These are phyloP conservation scores for Hippasteria phrygiana DNA, from an alignment of 53 echinoderm and acorn worm genomes.

Conservation along the genomic window DNA sequence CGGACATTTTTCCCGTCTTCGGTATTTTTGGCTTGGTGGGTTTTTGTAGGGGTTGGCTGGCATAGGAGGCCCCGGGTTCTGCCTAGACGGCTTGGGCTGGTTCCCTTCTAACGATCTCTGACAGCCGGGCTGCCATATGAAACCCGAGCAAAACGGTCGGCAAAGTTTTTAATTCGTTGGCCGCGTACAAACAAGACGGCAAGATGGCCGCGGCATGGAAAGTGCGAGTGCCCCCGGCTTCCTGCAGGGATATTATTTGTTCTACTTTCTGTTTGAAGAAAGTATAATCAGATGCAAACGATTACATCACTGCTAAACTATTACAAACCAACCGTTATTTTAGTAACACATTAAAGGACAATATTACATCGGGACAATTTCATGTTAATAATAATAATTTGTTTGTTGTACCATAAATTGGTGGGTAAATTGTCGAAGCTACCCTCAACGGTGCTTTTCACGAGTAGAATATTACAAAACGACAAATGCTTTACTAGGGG, in stretches of 20 bases:
- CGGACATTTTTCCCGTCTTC: neutral
- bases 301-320: neutral
- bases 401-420: too few relatives aligned
- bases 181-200: slow-evolving; percentile 26
- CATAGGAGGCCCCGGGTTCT: neutral
- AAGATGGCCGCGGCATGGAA: slow-evolving; percentile 54
- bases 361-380: too few relatives aligned
- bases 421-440: too few relatives aligned
- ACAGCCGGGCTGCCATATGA: slow-evolving; percentile 53
- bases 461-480: too few relatives aligned
- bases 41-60: neutral
- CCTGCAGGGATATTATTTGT: slow-evolving; percentile 7
- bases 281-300: neutral
- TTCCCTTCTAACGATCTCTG: slow-evolving; percentile 45
- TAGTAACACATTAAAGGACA: too few relatives aligned
- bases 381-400: too few relatives aligned
- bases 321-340: neutral
- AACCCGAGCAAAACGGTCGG: slow-evolving; percentile 44
- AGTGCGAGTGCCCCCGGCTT: slow-evolving; percentile 56
- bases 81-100: slow-evolving; percentile 10
- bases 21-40: neutral
- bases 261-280: slow-evolving; percentile 38
- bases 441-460: too few relatives aligned
- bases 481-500: too few relatives aligned
- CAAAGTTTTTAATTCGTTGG: slow-evolving; percentile 55